phyloP scores from a whole-genome alignment of 1,140 invertebrate genomes.

The Trichogramma pretiosum region DNA sequence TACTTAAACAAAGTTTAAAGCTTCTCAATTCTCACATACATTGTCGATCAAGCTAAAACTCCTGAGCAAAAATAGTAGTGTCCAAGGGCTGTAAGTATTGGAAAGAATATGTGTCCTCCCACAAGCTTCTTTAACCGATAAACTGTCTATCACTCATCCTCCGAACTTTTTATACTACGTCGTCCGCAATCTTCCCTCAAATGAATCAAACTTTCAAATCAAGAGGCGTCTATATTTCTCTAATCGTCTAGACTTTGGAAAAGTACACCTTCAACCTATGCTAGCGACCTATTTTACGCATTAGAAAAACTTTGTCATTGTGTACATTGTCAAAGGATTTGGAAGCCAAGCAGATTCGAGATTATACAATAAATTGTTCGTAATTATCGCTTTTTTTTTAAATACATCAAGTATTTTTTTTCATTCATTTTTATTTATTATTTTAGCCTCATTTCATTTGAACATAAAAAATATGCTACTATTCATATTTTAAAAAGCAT shows the following conservation, averaged over 20 bases:
- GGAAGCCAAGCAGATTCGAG: constrained; percentile 45
- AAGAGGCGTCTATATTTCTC: constrained; percentile 13
- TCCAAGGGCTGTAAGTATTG: too few relatives aligned
- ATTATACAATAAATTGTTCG: constrained; percentile 17
- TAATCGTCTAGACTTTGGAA: constrained; percentile 1
- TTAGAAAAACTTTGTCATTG: constrained; percentile 36
- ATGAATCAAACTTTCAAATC: constrained; percentile 47
- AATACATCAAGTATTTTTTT: too few relatives aligned
- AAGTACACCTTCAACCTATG: not conserved
- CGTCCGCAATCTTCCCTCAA: constrained; percentile 41
- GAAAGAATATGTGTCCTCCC: too few relatives aligned
- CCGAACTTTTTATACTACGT: constrained; percentile 24
- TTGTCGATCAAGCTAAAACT: too few relatives aligned
- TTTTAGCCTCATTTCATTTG: too few relatives aligned
- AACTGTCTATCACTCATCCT: constrained; percentile 1
- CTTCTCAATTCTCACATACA: too few relatives aligned
- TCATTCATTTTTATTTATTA: too few relatives aligned
- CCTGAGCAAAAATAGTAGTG: too few relatives aligned
- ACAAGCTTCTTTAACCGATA: constrained; percentile 5
- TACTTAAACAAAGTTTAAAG: too few relatives aligned
- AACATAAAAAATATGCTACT: too few relatives aligned
- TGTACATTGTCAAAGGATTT: constrained; percentile 45
- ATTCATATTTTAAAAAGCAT: too few relatives aligned
- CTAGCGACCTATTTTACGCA: not conserved
- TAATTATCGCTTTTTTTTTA: too few relatives aligned